Evolutionary conservation across 2,888 invertebrate genomes (phyloP).

Genomic region (Tenthredo notha): DNA sequence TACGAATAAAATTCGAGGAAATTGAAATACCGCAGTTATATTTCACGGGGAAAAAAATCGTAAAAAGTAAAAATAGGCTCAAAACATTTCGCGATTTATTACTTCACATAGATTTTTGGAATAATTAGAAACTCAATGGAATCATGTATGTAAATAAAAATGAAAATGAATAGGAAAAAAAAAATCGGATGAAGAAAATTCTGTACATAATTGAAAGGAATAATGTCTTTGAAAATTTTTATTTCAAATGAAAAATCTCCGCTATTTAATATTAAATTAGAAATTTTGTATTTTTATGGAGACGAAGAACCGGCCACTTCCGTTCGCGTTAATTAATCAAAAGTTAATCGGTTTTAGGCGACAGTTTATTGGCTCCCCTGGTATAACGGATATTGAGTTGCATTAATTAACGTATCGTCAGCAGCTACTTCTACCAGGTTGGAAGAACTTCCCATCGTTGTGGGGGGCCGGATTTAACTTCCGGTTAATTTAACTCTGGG

Average conservation of each 20-base stretch:
- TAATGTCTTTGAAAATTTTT: background rate
- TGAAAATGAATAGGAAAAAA: background rate
- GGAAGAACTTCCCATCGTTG: constrained; percentile 12
- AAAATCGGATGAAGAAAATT: background rate
- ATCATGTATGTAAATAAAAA: too few relatives aligned
- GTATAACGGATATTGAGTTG: constrained; percentile 18
- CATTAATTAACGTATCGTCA: constrained; percentile 35
- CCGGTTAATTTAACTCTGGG: constrained; percentile 39
- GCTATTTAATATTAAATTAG: background rate
- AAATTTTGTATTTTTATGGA: background rate
- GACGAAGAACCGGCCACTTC: background rate
- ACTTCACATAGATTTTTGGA: too few relatives aligned
- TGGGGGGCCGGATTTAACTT: constrained; percentile 31
- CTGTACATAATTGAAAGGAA: background rate
- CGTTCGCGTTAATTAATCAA: constrained; percentile 18
- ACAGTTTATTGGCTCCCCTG: constrained; percentile 6
- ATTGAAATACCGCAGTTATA: too few relatives aligned
- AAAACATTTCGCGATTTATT: too few relatives aligned
- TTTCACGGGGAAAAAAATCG: too few relatives aligned
- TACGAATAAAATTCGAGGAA: too few relatives aligned
- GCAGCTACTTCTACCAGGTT: constrained; percentile 6
- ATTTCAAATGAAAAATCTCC: background rate
- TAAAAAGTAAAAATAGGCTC: too few relatives aligned
- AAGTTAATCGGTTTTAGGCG: constrained; percentile 22
- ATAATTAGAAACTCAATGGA: too few relatives aligned